phyloP scores from a whole-genome alignment of 2,888 invertebrate genomes.

The Platerodrilus igneus region DNA sequence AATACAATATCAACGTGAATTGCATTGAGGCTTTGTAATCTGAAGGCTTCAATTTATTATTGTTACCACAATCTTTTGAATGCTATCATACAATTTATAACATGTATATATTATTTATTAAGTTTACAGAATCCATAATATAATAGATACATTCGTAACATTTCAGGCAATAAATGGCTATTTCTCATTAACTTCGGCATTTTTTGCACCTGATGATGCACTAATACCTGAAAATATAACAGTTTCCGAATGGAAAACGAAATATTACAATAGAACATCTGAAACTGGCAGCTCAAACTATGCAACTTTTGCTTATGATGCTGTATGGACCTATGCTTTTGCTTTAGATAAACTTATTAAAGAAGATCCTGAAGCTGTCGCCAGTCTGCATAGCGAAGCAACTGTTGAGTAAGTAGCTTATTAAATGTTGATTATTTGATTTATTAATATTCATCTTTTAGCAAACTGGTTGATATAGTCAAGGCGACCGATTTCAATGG shows the following conservation, averaged over 20 bases:
- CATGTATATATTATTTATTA: too few relatives aligned
- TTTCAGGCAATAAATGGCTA: slow-evolving; percentile 66
- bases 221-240: slow-evolving; percentile 63
- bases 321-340: slow-evolving; percentile 74
- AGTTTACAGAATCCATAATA: too few relatives aligned
- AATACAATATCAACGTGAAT: too few relatives aligned
- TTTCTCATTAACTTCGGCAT: slow-evolving; percentile 64
- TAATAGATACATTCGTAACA: too few relatives aligned
- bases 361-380: slow-evolving; percentile 56
- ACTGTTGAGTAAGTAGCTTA: slow-evolving; percentile 50
- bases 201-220: slow-evolving; percentile 57
- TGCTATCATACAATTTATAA: too few relatives aligned
- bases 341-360: slow-evolving; percentile 62
- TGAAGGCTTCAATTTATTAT: too few relatives aligned
- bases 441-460: slow-evolving; percentile 16
- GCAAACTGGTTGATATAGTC: slow-evolving; percentile 55
- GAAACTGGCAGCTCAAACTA: slow-evolving; percentile 53
- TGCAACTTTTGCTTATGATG: slow-evolving; percentile 75
- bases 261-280: slow-evolving; percentile 40
- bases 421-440: slow-evolving; percentile 10
- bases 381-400: slow-evolving; percentile 52
- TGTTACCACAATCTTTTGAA: too few relatives aligned
- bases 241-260: slow-evolving; percentile 58
- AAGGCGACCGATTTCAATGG: slow-evolving; percentile 66
- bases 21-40: too few relatives aligned